Base-by-base conservation (phyloP, 2,797 vertebrate species). In the Lindbergichthys nudifrons region DNA sequence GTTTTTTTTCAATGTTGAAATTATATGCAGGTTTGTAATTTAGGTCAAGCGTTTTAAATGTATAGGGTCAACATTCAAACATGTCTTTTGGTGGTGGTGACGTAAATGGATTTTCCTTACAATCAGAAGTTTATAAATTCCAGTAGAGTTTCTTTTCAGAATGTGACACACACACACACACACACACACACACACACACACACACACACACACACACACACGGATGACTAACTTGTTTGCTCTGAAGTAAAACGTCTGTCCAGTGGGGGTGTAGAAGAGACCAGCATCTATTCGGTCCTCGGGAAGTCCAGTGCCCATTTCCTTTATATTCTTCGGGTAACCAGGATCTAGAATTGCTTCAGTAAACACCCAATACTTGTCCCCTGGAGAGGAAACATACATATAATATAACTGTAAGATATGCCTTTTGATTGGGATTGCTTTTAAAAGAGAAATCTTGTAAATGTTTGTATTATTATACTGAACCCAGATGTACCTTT, bases 231-330 rank as follows among this genome's bases (percentile, higher is more conserved):
- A 97, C 97, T 97, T 96, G 91, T 95, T 96, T 89, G 92, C 96
- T 66, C 95, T 88, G 93, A 97, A 98, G 91, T 94, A 97, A 88
- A 94, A 98, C 0, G 97, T 98, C 87, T 96, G 95, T 70, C 97
- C 97, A 0, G 92, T 97, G 19, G 94, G 96, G 59, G 95, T 96
- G 94, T 96, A 98, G 74, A 87, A 95, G 56, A 98, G 95, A 10
- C 96, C 97, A 0, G 97, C 95, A 1, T 98, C 97, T 3, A 98
- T 93, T 45, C 92, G 93, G 87, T 97, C 97, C 8, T 86, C 95
- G 12, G 97, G 97, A n/a, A 98, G 92, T 1, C 96, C 96, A 3
- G 70, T 90, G 45, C 97, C 97, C 92, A 98, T 90, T 73, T 97
- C 96, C 73, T 84, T 94, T n/a, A 98, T 89, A 72, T 67, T 90